phyloP scores from a whole-genome alignment of 2,797 vertebrate genomes.

The Molothrus ater region DNA sequence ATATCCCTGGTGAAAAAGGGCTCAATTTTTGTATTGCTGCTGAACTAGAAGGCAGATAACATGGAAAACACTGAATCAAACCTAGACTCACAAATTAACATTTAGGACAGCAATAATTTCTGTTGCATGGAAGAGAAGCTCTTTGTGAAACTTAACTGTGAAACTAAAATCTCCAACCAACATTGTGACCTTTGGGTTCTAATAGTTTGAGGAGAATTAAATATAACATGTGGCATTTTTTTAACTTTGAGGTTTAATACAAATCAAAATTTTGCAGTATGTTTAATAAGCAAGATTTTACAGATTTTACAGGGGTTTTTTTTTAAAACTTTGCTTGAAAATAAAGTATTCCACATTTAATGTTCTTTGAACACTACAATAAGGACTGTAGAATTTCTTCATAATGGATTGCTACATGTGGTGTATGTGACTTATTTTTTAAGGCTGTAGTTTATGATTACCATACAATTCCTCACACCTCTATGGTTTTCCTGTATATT shows the following conservation, averaged over 20 bases:
- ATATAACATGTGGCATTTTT: constrained; percentile 28
- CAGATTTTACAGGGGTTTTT: neutral
- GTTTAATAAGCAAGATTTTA: neutral
- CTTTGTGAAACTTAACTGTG: neutral
- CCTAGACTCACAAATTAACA: constrained; percentile 18
- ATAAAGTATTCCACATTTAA: neutral
- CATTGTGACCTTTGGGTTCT: constrained; percentile 47
- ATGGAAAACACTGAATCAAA: neutral
- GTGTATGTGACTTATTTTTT: neutral
- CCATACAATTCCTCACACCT: neutral
- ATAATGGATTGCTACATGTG: neutral
- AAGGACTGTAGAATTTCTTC: neutral
- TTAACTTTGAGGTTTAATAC: constrained; percentile 37
- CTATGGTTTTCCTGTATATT: neutral
- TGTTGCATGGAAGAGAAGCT: neutral
- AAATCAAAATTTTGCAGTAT: neutral
- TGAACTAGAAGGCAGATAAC: neutral
- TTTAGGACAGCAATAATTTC: constrained; percentile 47
- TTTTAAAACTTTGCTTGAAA: neutral
- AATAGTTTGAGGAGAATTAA: constrained; percentile 42
- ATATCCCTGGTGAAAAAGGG: neutral
- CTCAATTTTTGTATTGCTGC: neutral
- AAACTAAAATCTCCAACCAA: constrained; percentile 18
- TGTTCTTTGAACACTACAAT: neutral
- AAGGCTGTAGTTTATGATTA: neutral